A percentile compares a stretch with the other conserved stretches of the same genome.
Evolutionary conservation across 2,113 vertebrate genomes (phyloP).

Genomic region (Rhinoderma darwinii): DNA sequence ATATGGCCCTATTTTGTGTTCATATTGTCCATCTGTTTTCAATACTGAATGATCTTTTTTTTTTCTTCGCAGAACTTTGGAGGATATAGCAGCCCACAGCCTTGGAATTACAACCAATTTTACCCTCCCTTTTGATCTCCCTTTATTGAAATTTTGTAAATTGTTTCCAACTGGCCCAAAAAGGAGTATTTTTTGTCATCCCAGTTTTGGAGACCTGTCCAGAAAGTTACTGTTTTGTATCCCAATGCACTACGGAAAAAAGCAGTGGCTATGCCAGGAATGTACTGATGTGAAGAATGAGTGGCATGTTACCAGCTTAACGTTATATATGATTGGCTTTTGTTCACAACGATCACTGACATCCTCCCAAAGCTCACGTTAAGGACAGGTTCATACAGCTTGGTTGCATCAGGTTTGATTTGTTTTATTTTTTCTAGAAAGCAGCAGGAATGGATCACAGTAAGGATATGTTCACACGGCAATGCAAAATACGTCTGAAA

Average conservation of each 20-base stretch:
- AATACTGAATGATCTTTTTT: neutral
- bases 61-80: constrained; percentile 70
- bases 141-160: neutral
- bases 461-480: too few relatives aligned
- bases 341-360: neutral
- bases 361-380: neutral
- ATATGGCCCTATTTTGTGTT: constrained; percentile 25
- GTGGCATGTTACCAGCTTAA: neutral
- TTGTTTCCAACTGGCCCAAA: neutral
- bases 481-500: too few relatives aligned
- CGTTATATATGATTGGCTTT: neutral
- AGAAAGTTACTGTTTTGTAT: neutral
- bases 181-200: too few relatives aligned
- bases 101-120: constrained; percentile 80
- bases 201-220: neutral
- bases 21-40: neutral
- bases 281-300: neutral
- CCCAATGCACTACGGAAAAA: neutral
- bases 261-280: neutral
- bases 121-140: constrained; percentile 71
- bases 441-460: neutral
- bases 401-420: neutral
- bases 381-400: neutral
- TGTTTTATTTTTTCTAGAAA: neutral
- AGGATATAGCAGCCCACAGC: constrained; percentile 75